Conservation (phyloP, 64 coral and sea anemone species). For the Actinia equina region DNA sequence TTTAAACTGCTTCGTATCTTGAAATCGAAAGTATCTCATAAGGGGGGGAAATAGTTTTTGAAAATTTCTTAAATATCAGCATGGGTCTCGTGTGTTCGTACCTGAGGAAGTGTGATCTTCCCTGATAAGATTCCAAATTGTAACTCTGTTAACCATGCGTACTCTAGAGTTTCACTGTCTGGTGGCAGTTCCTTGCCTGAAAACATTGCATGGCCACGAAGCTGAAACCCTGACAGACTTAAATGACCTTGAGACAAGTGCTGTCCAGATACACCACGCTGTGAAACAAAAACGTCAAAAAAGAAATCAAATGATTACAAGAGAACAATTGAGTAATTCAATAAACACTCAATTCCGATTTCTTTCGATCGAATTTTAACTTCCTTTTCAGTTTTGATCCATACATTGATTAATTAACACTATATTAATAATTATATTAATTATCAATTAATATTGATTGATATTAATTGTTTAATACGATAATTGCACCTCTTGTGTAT, state of each 20-base stretch:
- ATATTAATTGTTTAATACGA: too few relatives aligned
- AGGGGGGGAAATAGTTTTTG: too few relatives aligned
- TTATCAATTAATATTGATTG: too few relatives aligned
- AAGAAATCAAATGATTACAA: not conserved
- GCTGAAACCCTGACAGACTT: constrained; percentile 87
- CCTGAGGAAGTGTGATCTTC: constrained; percentile 93
- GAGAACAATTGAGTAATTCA: not conserved
- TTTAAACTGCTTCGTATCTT: too few relatives aligned
- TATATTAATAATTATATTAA: too few relatives aligned
- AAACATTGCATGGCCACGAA: constrained; percentile 97
- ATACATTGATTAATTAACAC: too few relatives aligned
- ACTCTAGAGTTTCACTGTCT: constrained; percentile 87
- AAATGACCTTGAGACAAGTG: constrained; percentile 82
- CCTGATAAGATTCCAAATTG: constrained; percentile 93
- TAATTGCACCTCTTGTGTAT: constrained; percentile 59
- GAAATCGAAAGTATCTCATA: too few relatives aligned
- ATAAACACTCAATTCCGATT: too few relatives aligned
- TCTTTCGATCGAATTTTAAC: too few relatives aligned
- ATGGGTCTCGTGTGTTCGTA: not conserved
- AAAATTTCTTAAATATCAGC: too few relatives aligned
- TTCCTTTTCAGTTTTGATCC: too few relatives aligned
- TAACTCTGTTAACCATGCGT: constrained; percentile 87
- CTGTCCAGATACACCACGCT: constrained; percentile 65
- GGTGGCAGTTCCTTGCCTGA: constrained; percentile 71
- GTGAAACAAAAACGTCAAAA: constrained; percentile 1